Percentiles rank a stretch among this genome's conserved stretches.
Conservation (phyloP, 2,888 invertebrate genomes). For the Nezara viridula region DNA sequence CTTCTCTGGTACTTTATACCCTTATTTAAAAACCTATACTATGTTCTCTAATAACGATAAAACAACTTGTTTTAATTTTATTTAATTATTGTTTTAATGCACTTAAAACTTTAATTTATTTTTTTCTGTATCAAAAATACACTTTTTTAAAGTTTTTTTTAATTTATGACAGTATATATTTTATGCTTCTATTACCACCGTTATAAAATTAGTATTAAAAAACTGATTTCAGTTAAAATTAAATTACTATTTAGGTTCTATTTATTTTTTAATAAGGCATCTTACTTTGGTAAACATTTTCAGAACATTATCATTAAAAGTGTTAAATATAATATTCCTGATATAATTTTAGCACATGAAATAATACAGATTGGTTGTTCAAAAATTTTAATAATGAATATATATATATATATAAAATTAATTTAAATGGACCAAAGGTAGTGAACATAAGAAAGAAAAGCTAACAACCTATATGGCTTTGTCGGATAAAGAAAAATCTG, state of each 20-base stretch:
- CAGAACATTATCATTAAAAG: not conserved
- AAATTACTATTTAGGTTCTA: not conserved
- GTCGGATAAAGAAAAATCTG: no score
- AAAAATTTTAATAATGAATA: not conserved
- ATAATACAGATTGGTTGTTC: not conserved
- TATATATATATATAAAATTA: no score
- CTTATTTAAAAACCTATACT: not conserved
- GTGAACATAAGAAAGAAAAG: not conserved
- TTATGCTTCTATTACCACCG: not conserved
- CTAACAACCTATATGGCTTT: no score
- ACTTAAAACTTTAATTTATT: no score
- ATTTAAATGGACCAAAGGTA: not conserved
- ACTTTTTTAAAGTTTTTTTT: no score
- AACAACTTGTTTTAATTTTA: not conserved
- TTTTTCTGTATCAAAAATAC: no score
- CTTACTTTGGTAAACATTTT: not conserved
- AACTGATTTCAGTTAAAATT: not conserved
- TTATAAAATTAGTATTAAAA: not conserved
- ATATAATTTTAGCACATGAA: not conserved
- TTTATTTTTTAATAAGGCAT: not conserved
- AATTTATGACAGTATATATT: no score
- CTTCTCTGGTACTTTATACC: no score
- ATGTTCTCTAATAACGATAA: not conserved
- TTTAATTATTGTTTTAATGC: no score
- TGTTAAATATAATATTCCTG: not conserved